Evolutionary conservation across 2,888 invertebrate species (phyloP).

Genomic region (Sisyra terminalis): DNA sequence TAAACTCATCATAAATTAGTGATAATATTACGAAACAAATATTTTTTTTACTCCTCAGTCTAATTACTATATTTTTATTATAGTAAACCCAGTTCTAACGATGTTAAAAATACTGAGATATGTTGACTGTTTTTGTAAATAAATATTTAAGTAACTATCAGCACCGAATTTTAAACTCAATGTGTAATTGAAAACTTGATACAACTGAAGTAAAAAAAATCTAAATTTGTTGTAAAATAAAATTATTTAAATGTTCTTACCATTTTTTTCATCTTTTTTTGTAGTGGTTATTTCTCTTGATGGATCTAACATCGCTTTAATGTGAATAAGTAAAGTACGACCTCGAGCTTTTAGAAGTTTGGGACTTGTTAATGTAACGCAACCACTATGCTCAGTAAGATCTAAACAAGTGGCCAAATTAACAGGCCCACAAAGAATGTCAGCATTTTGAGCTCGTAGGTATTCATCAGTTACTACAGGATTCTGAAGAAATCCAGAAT

Average conservation of each 20-base stretch:
- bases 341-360: slow-evolving; percentile 62
- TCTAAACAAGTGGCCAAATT: slow-evolving; percentile 68
- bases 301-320: slow-evolving; percentile 53
- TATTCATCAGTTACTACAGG: slow-evolving; percentile 68
- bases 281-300: slow-evolving; percentile 34
- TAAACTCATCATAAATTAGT: too few relatives aligned
- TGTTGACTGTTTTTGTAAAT: too few relatives aligned
- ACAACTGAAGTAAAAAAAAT: too few relatives aligned
- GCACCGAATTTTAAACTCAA: too few relatives aligned
- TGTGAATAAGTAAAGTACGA: slow-evolving; percentile 63
- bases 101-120: too few relatives aligned
- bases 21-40: too few relatives aligned
- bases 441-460: slow-evolving; percentile 72
- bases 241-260: slow-evolving; percentile 1
- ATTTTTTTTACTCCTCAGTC: too few relatives aligned
- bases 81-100: too few relatives aligned
- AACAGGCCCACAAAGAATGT: slow-evolving; percentile 79
- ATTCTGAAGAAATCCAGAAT: slow-evolving; percentile 29
- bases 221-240: not conserved
- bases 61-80: too few relatives aligned
- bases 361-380: slow-evolving; percentile 74
- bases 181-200: too few relatives aligned
- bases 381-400: slow-evolving; percentile 68
- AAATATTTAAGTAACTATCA: too few relatives aligned
- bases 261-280: slow-evolving; percentile 15